A percentile compares a stretch with the other conserved stretches of the same genome.
These are phyloP conservation scores for Aricia agestis DNA, from an alignment of 1,140 invertebrate species.

Conservation along the genomic window DNA sequence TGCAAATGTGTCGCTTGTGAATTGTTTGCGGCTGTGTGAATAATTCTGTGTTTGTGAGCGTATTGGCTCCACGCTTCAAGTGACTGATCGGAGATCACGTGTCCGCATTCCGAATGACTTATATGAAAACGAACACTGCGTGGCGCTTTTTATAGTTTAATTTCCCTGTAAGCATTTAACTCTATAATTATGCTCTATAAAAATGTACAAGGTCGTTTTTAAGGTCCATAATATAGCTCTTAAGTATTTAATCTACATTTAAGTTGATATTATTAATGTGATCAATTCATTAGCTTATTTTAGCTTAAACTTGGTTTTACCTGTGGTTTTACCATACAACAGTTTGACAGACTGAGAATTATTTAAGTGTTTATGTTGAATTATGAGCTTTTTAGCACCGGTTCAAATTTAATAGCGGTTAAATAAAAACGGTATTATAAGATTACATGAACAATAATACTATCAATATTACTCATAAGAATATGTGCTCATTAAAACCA, in stretches of 20 bases:
- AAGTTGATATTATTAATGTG: too few species aligned
- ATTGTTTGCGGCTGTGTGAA: background rate
- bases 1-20: background rate
- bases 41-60: constrained; percentile 29
- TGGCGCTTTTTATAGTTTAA: constrained; percentile 6
- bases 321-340: too few species aligned
- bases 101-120: constrained; percentile 57
- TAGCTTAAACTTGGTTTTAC: too few species aligned
- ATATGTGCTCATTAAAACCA: background rate
- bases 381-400: too few species aligned
- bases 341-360: too few species aligned
- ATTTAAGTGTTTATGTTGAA: too few species aligned
- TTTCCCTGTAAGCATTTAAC: background rate
- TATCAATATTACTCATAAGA: too few species aligned
- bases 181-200: background rate
- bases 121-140: constrained; percentile 18
- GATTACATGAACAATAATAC: too few species aligned
- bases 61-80: constrained; percentile 42
- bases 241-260: too few species aligned
- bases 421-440: too few species aligned
- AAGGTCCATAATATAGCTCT: background rate
- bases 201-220: background rate
- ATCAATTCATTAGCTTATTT: too few species aligned
- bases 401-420: too few species aligned
- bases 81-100: constrained; percentile 53